A percentile compares a stretch with the other conserved stretches of the same genome.
phyloP scores from a whole-genome alignment of 2,797 vertebrate genomes.

The Tokudaia muenninki region DNA sequence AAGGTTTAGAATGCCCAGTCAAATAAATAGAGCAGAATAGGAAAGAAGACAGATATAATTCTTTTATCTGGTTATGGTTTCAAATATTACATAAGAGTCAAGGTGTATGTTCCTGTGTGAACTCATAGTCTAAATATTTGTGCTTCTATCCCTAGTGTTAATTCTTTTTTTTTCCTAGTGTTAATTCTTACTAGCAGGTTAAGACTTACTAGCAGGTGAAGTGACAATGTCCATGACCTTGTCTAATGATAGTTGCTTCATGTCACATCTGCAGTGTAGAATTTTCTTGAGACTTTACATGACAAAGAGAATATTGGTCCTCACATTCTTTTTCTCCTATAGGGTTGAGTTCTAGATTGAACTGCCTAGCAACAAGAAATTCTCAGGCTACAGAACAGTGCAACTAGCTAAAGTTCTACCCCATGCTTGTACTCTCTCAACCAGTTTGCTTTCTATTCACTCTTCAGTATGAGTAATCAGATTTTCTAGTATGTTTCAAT shows the following conservation, averaged over 20 bases:
- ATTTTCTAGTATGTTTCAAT: background rate
- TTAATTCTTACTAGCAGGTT: too few species aligned
- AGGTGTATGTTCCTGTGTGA: background rate
- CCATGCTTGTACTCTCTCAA: background rate
- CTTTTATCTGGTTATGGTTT: background rate
- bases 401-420: background rate
- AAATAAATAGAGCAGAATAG: background rate
- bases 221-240: background rate
- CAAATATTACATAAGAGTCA: background rate
- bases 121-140: background rate
- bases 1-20: background rate
- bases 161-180: background rate
- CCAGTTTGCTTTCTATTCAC: background rate
- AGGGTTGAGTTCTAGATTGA: constrained; percentile 43
- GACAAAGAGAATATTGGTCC: background rate
- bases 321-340: background rate
- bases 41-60: background rate
- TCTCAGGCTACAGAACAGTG: background rate
- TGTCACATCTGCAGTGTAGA: background rate
- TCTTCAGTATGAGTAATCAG: background rate
- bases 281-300: background rate
- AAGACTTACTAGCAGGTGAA: constrained; percentile 44
- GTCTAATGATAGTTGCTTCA: background rate
- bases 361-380: constrained; percentile 54
- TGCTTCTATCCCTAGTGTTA: background rate